Evolutionary conservation across 2,888 invertebrate genomes (phyloP), one percentile per base, ranked within the genome.

Genomic region (Philhelius pedissequus): DNA sequence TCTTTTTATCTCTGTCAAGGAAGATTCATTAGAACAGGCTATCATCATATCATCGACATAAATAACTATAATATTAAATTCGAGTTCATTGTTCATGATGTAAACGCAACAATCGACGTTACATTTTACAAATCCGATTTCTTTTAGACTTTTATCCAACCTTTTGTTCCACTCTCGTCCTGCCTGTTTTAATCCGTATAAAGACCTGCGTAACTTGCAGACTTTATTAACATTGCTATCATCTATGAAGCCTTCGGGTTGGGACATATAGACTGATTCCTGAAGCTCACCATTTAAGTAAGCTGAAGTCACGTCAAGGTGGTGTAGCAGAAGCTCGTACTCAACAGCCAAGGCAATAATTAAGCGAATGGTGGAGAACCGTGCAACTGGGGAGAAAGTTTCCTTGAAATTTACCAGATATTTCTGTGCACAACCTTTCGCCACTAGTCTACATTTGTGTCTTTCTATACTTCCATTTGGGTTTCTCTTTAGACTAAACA

Each of bases 171-270:
- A 83, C 20, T 64, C 62, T 6, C 77, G 15, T 22, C 45, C 60
- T 3, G 77, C 71, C 9, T 82, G 77, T 25, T 82, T 77, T 0
- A 83, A 22, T 1, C 74, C 83, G 35, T 75, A 78, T 7, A 83
- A 4, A 4, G 73, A 56, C 22, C 54, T 69, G 13, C 48, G 48
- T 6, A 78, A 30, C 11, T 35, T 40, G 9, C 60, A 83, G 0
- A 78, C 78, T 40, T 60, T 68, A 1, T 32, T 11, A 20, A 18
- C 1, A 9, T 68, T 27, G 3, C 4, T n/a, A 35, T 7, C 0
- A 40, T 48, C 43, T 5, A 69, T 38, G 15, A 71, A 76, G 22
- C 22, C 50, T 35, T 71, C 75, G 6, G 70, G 75, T 56, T 70
- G 54, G 1, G n/a, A 3, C 66, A 76, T 82, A 38, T 18, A 82